Base-by-base conservation (phyloP, 1,140 invertebrate species). In the Brachionus koreanus region DNA sequence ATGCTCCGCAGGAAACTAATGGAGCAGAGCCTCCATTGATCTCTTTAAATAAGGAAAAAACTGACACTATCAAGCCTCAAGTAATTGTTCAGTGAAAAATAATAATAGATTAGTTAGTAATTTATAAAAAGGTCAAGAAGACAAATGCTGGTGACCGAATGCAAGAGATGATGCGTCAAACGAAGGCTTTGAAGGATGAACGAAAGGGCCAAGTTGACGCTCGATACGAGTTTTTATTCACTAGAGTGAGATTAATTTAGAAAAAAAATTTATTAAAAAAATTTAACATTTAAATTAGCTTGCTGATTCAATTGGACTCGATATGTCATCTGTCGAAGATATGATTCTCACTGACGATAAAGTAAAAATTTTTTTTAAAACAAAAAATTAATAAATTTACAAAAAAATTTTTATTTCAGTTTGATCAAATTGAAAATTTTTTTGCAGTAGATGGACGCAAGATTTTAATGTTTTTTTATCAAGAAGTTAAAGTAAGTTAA, bases 401-500 rank as follows among this genome's bases (percentile, higher is more conserved):
- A 74, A 72, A 39, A 43, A 76, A 16, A 29, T 65, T 33, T 83
- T 57, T 61, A 33, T 85, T 85, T 39, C 82, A 89, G 87, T 89
- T 88, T 86, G 85, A 87, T 37, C 42, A 86, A 63, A 87, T 96
- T 84, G 95, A 95, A 87, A 92, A 93, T 85, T 90, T 96, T 5
- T 95, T 96, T 86, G 87, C 93, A 7, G 93, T 93, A 0, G 93
- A 95, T 85, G 94, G 94, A 91, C 91, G 92, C 83, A 92, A 93
- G 75, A 95, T 94, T 85, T 90, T 96, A 35, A 91, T 95, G 83
- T 96, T 95, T 93, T 86, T 87, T 95, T 0, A 95, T 94, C 0
- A 93, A 95, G 85, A 95, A 94, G 1, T 94, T 93, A 91, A 91
- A 93, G 81, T 91, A 93, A 49, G 76, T 52, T 19, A 35, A 19